Base-by-base conservation (phyloP, 2,113 vertebrate species). In the Australoheros scitulus region DNA sequence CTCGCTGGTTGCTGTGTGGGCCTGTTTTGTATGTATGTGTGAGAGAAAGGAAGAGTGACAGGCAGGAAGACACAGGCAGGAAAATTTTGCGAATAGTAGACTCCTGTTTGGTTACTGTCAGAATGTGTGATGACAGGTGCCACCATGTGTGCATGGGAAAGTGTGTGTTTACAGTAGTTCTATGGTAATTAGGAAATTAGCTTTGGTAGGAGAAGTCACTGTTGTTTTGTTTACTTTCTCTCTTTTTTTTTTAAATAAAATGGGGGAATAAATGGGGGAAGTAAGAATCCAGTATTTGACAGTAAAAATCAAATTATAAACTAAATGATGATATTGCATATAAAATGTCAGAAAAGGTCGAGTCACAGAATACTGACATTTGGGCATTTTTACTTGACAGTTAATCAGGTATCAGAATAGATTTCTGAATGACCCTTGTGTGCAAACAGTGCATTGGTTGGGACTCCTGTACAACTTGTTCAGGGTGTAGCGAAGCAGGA, bases 401-500 rank as follows among this genome's bases (percentile, higher is more conserved):
- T 26, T 26, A 26, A 26, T 26, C 24, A 26, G 24, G 24, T 26
- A 26, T 26, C 24, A 26, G 24, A 26, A 26, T 26, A 26, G 24
- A 26, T 26, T 26, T 26, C 24, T 26, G 24, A 59, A 4, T n/a
- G 41, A 65, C 26, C 11, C 26, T 70, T 79, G 58, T 61, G 75
- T 41, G n/a, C 38, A 64, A 17, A 41, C 34, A 24, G 24, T 72
- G 11, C 72, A 58, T 58, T 65, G 76, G 61, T 61, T 41, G 60
- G 41, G 57, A 61, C 65, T 77, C 77, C 17, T 59, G 74, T 55
- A 60, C 60, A 38, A 76, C 76, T 88, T 84, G 82, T 63, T 89
- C 55, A 57, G 32, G 55, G 77, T 87, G 61, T 50, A 77, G 77
- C 60, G 77, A 88, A 84, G 79, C 75, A 65, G 83, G 82, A 75